Evolutionary conservation across 1,140 invertebrate species (phyloP).

Genomic region (Papilio xuthus): DNA sequence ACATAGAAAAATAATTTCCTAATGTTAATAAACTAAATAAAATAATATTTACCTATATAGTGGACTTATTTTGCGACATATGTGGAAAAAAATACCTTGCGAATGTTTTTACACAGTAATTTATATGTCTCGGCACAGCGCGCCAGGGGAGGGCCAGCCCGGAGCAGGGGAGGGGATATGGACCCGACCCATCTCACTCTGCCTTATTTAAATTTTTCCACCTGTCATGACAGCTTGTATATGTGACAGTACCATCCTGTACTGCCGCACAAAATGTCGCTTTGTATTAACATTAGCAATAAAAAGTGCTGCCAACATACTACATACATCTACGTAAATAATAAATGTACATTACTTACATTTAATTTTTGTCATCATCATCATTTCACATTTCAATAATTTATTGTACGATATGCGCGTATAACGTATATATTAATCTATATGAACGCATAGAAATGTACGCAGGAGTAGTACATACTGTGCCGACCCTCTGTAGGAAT

Average conservation of each 20-base stretch:
- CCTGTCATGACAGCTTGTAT: slow-evolving; percentile 21
- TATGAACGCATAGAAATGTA: too few species aligned
- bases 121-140: not conserved
- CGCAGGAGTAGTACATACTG: too few species aligned
- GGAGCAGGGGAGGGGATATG: not conserved
- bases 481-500: too few species aligned
- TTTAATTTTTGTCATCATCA: not conserved
- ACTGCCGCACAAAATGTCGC: not conserved
- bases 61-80: not conserved
- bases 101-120: slow-evolving; percentile 18
- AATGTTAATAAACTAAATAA: not conserved
- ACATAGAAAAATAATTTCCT: too few species aligned
- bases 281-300: not conserved
- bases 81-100: slow-evolving; percentile 4
- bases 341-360: not conserved
- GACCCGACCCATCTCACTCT: not conserved
- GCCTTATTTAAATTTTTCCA: slow-evolving; percentile 37
- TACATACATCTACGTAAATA: not conserved
- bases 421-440: too few species aligned
- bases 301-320: not conserved
- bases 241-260: slow-evolving; percentile 18
- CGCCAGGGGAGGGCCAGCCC: too few species aligned
- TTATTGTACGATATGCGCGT: not conserved
- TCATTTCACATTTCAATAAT: not conserved
- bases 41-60: not conserved